Evolutionary conservation across 2,113 vertebrate species (phyloP).

Genomic region (Gallinago jamesoni): DNA sequence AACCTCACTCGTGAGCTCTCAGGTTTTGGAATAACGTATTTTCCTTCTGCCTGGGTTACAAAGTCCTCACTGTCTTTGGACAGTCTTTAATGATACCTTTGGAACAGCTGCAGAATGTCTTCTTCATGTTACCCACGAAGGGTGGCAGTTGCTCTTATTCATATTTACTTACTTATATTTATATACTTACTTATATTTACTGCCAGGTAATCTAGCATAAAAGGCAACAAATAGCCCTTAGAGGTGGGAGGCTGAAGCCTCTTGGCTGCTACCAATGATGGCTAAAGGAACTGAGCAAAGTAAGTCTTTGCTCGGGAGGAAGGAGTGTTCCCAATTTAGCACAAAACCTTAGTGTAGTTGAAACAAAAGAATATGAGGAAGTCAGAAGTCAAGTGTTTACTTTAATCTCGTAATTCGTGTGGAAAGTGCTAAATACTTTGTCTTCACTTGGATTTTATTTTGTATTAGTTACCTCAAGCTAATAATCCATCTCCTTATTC

Average conservation of each 20-base stretch:
- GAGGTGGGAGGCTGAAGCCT: background rate
- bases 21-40: background rate
- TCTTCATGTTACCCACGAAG: background rate
- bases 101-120: background rate
- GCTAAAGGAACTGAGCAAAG: background rate
- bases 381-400: slow-evolving; percentile 13
- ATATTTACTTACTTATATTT: background rate
- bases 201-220: background rate
- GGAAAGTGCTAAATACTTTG: background rate
- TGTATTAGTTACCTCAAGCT: background rate
- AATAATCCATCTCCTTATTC: background rate
- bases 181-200: background rate
- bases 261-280: background rate
- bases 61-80: background rate
- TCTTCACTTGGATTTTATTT: slow-evolving; percentile 25
- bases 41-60: background rate
- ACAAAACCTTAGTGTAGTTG: background rate
- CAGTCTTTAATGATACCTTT: background rate
- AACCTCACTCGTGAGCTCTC: background rate
- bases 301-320: background rate
- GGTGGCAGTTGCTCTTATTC: background rate
- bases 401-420: slow-evolving; percentile 11
- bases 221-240: background rate
- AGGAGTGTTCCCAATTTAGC: background rate
- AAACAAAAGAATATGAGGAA: background rate